Base-by-base conservation (phyloP, 92 coral and sea anemone genomes). In the Parazoanthus atlanticus region DNA sequence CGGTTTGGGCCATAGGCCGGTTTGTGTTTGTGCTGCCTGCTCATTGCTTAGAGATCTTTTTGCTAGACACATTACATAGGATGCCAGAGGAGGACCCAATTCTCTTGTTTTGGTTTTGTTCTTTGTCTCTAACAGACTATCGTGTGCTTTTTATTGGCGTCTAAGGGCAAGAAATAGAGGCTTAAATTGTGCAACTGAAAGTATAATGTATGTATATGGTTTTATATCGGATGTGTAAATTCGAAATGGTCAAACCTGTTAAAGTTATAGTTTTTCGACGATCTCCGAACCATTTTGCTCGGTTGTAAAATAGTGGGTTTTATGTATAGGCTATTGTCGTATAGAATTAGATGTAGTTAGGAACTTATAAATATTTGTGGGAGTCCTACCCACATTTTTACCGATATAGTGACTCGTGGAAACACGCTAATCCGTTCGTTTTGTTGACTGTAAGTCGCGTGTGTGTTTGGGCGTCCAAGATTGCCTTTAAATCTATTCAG, bases 191-290 rank as follows among this genome's bases (percentile, higher is more conserved):
- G 33, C 66, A 70, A 43, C 74, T 70, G 78, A 69, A 70, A 84
- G 79, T 41, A 84, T 47, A 69, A 70, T 84, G 87, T 70, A 70
- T 84, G 87, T 70, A 70, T 84, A 70, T 69, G 87, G 61, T 84
- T 83, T 84, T 84, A 84, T 84, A 84, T 84, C 78, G 87, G 77
- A 70, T 32, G 26, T 84, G 87, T 84, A 84, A 84, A 84, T 84
- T 84, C 87, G 41, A 84, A 84, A 84, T 84, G 87, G 87, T 84
- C 77, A 70, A 84, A 69, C 87, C 87, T 84, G 43, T 69, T 84
- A 84, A 84, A 84, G 77, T 84, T 70, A 70, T 84, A 84, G 78
- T 38, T 70, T 43, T 84, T 70, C 65, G 87, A 84, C 87, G 78
- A 41, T 26, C 41, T 23, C 87, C 87, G 87, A 40, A 31, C 41